Conservation (phyloP, 2,113 vertebrate genomes). For the Nestor notabilis region DNA sequence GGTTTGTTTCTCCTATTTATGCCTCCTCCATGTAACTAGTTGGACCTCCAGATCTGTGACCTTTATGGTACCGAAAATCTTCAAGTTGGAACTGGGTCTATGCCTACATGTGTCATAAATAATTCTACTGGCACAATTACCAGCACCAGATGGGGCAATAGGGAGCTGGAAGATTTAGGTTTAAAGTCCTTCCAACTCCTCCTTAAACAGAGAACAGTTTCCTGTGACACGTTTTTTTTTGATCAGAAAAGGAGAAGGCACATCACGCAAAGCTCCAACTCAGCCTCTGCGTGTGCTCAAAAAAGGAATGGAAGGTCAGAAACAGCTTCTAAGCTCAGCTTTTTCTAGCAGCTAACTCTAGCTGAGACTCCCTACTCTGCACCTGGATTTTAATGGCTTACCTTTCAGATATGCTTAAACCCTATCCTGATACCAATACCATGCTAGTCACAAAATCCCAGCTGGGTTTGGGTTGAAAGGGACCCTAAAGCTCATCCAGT, state of each 20-base stretch:
- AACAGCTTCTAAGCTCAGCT: not conserved
- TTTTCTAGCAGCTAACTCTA: not conserved
- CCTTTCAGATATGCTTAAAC: not conserved
- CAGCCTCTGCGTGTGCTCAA: not conserved
- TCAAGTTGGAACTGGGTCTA: not conserved
- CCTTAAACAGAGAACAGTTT: not conserved
- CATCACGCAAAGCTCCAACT: not conserved
- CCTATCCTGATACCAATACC: not conserved
- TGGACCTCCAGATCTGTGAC: not conserved
- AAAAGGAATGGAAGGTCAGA: not conserved
- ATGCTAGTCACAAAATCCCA: not conserved
- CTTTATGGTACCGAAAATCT: not conserved
- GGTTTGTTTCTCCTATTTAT: not conserved
- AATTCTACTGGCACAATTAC: not conserved
- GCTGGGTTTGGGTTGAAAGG: not conserved
- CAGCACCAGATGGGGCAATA: not conserved
- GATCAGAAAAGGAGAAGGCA: not conserved
- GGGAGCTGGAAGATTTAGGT: not conserved
- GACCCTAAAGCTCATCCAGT: not conserved
- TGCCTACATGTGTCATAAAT: fast-evolving
- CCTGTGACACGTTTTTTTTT: not conserved
- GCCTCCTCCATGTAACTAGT: not conserved
- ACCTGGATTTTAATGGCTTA: not conserved
- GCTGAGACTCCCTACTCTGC: not conserved
- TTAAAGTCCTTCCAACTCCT: not conserved